Percentiles rank a stretch among this genome's conserved stretches.
Conservation (phyloP, 1,140 invertebrate genomes). For the Drosophila dunni region DNA sequence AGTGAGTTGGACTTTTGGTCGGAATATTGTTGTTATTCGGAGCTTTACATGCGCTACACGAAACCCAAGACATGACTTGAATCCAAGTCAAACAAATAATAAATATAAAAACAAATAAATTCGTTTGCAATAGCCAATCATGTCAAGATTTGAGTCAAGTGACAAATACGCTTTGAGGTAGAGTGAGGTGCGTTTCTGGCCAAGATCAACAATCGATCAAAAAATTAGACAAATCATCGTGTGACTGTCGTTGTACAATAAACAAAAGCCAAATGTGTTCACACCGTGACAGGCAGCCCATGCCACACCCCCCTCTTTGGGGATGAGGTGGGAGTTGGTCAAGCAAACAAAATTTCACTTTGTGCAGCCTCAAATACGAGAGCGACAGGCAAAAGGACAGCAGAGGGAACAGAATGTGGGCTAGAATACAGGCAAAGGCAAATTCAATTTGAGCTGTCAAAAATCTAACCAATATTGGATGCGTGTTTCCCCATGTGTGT, state of each 20-base stretch:
- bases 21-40: constrained; percentile 3
- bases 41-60: constrained; percentile 19
- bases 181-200: background rate
- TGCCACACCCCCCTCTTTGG: background rate
- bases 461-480: constrained; percentile 83
- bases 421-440: constrained; percentile 58
- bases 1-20: constrained; percentile 29
- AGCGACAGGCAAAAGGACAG: constrained; percentile 52
- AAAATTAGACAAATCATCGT: constrained; percentile 73
- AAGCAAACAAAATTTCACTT: constrained; percentile 76
- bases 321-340: constrained; percentile 42
- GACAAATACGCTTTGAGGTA: constrained; percentile 59
- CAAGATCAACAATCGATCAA: constrained; percentile 74
- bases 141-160: constrained; percentile 44
- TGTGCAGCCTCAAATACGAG: constrained; percentile 32
- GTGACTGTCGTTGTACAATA: constrained; percentile 54
- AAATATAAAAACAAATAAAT: constrained; percentile 37
- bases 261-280: constrained; percentile 79
- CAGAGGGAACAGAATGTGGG: background rate
- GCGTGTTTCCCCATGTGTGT: constrained; percentile 34
- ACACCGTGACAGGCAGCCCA: constrained; percentile 46
- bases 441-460: constrained; percentile 82
- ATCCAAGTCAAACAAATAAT: constrained; percentile 25
- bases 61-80: background rate
- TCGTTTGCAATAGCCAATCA: constrained; percentile 19